These are phyloP conservation scores for Drosophila ezoana DNA, from an alignment of 2,888 invertebrate species.

Conservation along the genomic window DNA sequence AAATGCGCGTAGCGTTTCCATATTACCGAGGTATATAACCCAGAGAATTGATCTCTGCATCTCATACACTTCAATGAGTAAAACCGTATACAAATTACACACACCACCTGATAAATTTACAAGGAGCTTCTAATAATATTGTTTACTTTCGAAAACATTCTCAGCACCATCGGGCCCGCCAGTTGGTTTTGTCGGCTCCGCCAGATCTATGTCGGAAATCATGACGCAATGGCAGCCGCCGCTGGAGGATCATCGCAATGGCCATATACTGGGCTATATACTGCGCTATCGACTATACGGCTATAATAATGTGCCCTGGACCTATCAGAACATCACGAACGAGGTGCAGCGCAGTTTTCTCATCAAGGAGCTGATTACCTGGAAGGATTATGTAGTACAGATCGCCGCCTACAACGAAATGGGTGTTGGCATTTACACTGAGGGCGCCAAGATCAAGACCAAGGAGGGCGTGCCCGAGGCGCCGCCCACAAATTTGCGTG, in stretches of 20 bases:
- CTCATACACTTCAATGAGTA: not conserved
- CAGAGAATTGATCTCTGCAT: not conserved
- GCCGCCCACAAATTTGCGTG: slow-evolving; percentile 93
- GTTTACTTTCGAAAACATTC: slow-evolving; percentile 2
- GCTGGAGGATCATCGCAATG: slow-evolving; percentile 96
- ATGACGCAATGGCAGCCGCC: slow-evolving; percentile 99
- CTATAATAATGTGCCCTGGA: slow-evolving; percentile 97
- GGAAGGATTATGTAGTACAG: slow-evolving; percentile 98
- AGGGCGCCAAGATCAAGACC: slow-evolving; percentile 96
- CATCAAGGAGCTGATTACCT: slow-evolving; percentile 96
- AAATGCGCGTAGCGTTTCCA: slow-evolving; percentile 84
- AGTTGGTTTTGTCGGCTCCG: slow-evolving; percentile 96
- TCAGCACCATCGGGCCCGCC: slow-evolving; percentile 98
- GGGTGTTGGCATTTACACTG: slow-evolving; percentile 96
- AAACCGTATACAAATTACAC: slow-evolving; percentile 4
- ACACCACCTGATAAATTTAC: not conserved
- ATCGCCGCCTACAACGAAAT: slow-evolving; percentile 99
- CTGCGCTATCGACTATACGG: slow-evolving; percentile 96
- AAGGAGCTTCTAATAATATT: not conserved
- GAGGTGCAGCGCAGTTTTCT: slow-evolving; percentile 96
- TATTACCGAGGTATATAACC: slow-evolving; percentile 84
- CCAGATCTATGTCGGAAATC: slow-evolving; percentile 96
- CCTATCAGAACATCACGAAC: slow-evolving; percentile 95
- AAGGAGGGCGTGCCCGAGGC: slow-evolving; percentile 98
- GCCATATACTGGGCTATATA: slow-evolving; percentile 96